A percentile compares a stretch with the other conserved stretches of the same genome.
Evolutionary conservation across 2,888 invertebrate genomes (phyloP).

Genomic region (Gymnoscelis rufifasciata): DNA sequence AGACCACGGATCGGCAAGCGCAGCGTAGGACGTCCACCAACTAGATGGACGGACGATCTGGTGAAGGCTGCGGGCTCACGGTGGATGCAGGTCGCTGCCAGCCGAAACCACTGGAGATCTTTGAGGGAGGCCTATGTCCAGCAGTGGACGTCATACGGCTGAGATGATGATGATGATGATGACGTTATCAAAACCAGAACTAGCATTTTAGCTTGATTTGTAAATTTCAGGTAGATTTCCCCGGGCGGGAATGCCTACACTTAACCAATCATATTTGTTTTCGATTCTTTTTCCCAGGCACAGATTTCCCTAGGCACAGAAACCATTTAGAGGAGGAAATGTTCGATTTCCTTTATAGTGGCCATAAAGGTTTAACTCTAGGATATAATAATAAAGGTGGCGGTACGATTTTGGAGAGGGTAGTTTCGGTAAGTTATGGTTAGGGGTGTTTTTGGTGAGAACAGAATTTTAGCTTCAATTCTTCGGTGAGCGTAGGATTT

Average conservation of each 20-base stretch:
- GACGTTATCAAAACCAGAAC: not conserved
- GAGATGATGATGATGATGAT: too few species aligned
- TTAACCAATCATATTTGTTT: slow-evolving; percentile 7
- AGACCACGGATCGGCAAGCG: too few species aligned
- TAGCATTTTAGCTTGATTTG: not conserved
- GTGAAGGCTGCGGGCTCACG: too few species aligned
- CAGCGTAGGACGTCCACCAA: too few species aligned
- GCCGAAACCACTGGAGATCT: too few species aligned
- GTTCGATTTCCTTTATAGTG: slow-evolving; percentile 55
- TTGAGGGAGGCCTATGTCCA: not conserved
- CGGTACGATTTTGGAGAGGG: slow-evolving; percentile 16
- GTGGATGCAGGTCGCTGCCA: too few species aligned
- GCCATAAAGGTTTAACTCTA: slow-evolving; percentile 42
- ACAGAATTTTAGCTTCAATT: not conserved
- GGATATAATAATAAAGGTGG: slow-evolving; percentile 38
- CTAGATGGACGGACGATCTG: too few species aligned
- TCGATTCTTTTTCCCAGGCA: slow-evolving; percentile 1
- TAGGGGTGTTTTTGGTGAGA: slow-evolving; percentile 2
- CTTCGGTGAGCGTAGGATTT: not conserved
- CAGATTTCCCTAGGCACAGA: slow-evolving; percentile 5
- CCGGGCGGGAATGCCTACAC: not conserved
- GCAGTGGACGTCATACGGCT: too few species aligned
- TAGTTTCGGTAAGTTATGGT: slow-evolving; percentile 13
- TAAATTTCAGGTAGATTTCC: slow-evolving; percentile 2
- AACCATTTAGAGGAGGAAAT: slow-evolving; percentile 49